A percentile compares a stretch with the other conserved stretches of the same genome.
These are phyloP conservation scores for Drosophila siamana DNA, from an alignment of 2,888 invertebrate species.

Conservation along the genomic window DNA sequence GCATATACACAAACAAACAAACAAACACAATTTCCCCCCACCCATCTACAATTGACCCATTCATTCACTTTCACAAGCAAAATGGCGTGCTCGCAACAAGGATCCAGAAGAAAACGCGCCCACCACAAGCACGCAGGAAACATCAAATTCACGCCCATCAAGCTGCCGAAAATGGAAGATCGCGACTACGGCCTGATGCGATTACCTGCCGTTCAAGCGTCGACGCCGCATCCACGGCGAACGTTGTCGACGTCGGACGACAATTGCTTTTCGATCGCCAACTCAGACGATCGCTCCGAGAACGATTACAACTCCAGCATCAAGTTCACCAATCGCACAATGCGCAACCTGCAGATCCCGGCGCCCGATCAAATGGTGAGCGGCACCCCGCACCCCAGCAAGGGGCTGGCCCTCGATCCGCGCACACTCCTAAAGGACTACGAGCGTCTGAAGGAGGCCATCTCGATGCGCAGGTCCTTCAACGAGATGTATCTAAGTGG, in stretches of 20 bases:
- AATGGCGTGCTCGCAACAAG: no score
- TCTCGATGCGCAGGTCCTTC: background rate
- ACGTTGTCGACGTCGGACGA: background rate
- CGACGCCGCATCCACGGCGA: conserved; percentile 1
- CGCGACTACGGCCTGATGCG: conserved; percentile 14
- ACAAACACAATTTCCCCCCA: no score
- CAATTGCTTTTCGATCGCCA: background rate
- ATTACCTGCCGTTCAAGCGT: background rate
- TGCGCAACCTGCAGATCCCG: background rate
- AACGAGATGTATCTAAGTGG: no score
- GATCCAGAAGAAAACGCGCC: no score
- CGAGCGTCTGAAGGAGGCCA: background rate
- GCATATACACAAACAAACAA: no score
- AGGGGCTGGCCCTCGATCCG: conserved; percentile 26
- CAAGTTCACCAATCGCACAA: background rate
- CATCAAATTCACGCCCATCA: background rate
- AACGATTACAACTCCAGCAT: background rate
- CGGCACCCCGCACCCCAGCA: conserved; percentile 29
- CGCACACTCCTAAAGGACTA: background rate
- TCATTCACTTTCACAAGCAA: no score
- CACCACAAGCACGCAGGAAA: no score
- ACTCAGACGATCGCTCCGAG: background rate
- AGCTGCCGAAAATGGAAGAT: background rate
- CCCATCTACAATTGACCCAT: no score
- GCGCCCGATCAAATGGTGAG: background rate